Conservation (phyloP, 2,113 vertebrate species). For the Eclectus roratus region DNA sequence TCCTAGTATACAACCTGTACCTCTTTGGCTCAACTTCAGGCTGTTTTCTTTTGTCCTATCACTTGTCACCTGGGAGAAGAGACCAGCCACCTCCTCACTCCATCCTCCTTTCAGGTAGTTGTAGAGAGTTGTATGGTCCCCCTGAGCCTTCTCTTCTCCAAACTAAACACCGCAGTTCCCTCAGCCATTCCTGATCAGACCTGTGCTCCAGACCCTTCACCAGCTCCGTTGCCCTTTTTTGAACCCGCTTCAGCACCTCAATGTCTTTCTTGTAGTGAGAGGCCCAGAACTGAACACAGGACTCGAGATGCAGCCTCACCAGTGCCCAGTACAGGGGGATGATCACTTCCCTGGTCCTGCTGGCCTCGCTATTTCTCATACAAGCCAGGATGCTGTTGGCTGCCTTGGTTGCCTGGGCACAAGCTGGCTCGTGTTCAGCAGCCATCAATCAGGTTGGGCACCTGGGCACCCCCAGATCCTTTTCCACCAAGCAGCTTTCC, state of each 20-base stretch:
- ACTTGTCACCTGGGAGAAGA: background rate
- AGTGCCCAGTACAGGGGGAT: accelerated
- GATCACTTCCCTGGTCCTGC: background rate
- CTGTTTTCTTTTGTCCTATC: background rate
- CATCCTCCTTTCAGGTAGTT: background rate
- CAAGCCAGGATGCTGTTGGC: too few relatives aligned
- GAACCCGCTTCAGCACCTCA: accelerated
- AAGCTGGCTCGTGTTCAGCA: background rate
- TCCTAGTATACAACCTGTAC: background rate
- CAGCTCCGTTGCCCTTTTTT: background rate
- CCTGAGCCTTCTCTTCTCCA: background rate
- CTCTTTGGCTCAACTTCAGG: background rate
- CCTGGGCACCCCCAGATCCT: background rate
- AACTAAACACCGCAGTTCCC: background rate
- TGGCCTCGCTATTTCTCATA: background rate
- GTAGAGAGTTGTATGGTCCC: background rate
- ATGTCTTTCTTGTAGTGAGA: background rate
- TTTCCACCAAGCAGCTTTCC: accelerated
- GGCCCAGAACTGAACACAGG: background rate
- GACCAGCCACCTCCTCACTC: background rate
- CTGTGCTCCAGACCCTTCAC: background rate
- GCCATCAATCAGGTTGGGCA: background rate
- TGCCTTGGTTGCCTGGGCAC: background rate
- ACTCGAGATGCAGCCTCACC: accelerated
- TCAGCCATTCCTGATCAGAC: background rate